Evolutionary conservation across 2,888 invertebrate species (phyloP), one percentile per base, ranked within the genome.

Genomic region (Bhutanitis thaidina): DNA sequence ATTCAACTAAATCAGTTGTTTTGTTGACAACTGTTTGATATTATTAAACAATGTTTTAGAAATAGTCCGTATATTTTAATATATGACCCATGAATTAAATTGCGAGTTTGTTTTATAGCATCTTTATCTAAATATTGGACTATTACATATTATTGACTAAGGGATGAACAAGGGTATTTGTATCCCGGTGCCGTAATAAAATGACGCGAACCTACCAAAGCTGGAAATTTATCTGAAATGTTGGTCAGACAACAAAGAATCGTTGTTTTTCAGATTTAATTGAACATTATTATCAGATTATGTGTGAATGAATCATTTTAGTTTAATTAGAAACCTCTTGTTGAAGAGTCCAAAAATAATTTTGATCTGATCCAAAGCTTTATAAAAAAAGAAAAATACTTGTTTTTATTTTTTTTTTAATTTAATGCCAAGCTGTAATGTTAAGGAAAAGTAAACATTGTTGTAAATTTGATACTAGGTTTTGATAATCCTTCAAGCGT

Each of bases 401-500:
- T 45, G 29, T 0, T 27, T 30, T 50, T 29, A 36, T 52, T 55
- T 57, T 56, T 41, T 49, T 51, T 49, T 25, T 7, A 38, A 8
- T 29, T 10, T n/a, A 30, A 30, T 3, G 30, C n/a, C n/a, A 9
- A 96, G 96, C 95, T 96, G 96, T 96, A 96, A 96, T n/a, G n/a
- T n/a, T n/a, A n/a, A n/a, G n/a, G n/a, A n/a, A n/a, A n/a, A n/a
- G n/a, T n/a, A n/a, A n/a, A n/a, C n/a, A n/a, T n/a, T n/a, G n/a
- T n/a, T n/a, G n/a, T n/a, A n/a, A n/a, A n/a, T n/a, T n/a, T n/a
- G n/a, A n/a, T n/a, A n/a, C n/a, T n/a, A n/a, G n/a, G n/a, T n/a
- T n/a, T n/a, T n/a, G n/a, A n/a, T n/a, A n/a, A n/a, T 20, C 20
- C 5, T 20, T 20, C 20, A 5, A 20, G 20, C 5, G 5, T 5